These are phyloP conservation scores for Chymomyza costata DNA, from an alignment of 1,140 invertebrate species.

Conservation along the genomic window DNA sequence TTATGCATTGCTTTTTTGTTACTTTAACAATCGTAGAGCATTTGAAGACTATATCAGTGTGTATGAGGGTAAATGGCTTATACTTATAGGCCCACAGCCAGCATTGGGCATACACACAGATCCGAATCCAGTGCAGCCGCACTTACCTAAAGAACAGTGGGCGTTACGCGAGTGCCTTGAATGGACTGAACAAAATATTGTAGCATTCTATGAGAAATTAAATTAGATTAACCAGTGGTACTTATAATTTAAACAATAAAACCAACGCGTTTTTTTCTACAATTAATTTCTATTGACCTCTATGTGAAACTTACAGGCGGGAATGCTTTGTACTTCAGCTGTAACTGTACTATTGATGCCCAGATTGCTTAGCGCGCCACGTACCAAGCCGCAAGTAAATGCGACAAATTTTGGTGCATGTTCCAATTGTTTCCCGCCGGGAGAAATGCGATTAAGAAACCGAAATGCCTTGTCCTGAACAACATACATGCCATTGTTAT, in stretches of 20 bases:
- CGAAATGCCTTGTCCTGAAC: conserved; percentile 97
- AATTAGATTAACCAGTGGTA: conserved; percentile 22
- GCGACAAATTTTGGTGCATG: conserved; percentile 94
- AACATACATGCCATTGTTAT: conserved; percentile 98
- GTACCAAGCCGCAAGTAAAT: conserved; percentile 95
- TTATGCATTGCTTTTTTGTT: conserved; percentile 84
- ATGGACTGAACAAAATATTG: conserved; percentile 76
- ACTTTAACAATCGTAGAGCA: conserved; percentile 83
- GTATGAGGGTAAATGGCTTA: conserved; percentile 79
- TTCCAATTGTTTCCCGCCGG: conserved; percentile 93
- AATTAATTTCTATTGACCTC: conserved; percentile 82
- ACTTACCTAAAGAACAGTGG: conserved; percentile 73
- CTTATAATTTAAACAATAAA: conserved; percentile 31
- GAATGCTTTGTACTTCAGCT: conserved; percentile 94
- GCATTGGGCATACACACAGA: conserved; percentile 80
- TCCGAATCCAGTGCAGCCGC: conserved; percentile 80
- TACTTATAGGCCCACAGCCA: conserved; percentile 84
- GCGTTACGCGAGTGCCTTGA: conserved; percentile 64
- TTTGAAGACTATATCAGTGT: conserved; percentile 81
- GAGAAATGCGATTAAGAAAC: conserved; percentile 91
- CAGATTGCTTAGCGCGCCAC: conserved; percentile 95
- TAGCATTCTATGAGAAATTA: conserved; percentile 76
- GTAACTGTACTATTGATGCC: conserved; percentile 96
- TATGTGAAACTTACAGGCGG: conserved; percentile 96
- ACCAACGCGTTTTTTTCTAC: conserved; percentile 3